Evolutionary conservation across 2,888 invertebrate genomes (phyloP).

Genomic region (Spilarctia lutea): DNA sequence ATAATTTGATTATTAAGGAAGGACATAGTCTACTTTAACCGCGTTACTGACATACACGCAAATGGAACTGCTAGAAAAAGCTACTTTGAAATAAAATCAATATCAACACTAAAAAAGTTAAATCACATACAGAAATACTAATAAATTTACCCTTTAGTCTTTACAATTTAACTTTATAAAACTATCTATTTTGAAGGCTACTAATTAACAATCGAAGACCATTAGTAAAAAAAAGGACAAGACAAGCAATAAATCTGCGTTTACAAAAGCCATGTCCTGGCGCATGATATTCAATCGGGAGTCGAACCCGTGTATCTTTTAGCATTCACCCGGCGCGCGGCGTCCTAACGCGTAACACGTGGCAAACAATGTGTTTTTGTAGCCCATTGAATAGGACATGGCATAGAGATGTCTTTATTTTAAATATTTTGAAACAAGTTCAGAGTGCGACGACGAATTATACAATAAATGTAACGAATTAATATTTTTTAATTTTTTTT

Average conservation of each 20-base stretch:
- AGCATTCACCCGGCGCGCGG: slow-evolving; percentile 73
- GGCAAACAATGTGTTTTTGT: slow-evolving; percentile 85
- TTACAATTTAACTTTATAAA: neutral
- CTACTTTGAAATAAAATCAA: no score
- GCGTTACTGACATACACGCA: no score
- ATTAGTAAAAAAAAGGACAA: slow-evolving; percentile 18
- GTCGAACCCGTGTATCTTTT: slow-evolving; percentile 72
- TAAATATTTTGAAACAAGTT: neutral
- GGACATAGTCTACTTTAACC: no score
- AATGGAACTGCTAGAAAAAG: no score
- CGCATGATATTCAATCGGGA: slow-evolving; percentile 56
- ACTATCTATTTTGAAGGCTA: neutral
- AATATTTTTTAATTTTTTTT: no score
- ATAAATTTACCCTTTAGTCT: neutral
- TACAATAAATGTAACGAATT: neutral
- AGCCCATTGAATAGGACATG: slow-evolving; percentile 57
- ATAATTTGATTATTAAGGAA: no score
- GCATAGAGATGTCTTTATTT: slow-evolving; percentile 51
- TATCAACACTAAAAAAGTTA: neutral
- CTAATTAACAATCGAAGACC: neutral
- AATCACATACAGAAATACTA: no score
- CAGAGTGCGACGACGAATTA: neutral
- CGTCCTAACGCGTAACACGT: slow-evolving; percentile 81
- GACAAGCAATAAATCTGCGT: slow-evolving; percentile 46
- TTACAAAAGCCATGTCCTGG: slow-evolving; percentile 40